A percentile compares a stretch with the other conserved stretches of the same genome.
Evolutionary conservation across 2,113 vertebrate species (phyloP).

Genomic region (Nymphicus hollandicus): DNA sequence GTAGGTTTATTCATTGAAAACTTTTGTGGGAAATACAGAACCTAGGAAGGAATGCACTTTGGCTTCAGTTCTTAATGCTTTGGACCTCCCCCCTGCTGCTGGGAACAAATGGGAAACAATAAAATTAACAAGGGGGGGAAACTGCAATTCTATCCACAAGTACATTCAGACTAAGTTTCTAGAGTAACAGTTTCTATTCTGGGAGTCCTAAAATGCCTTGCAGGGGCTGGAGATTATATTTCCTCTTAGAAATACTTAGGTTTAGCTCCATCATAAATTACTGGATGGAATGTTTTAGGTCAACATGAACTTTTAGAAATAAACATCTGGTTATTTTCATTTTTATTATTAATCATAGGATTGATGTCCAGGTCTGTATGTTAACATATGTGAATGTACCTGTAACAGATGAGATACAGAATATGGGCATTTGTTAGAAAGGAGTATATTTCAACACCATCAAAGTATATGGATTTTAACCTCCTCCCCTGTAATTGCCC

Average conservation of each 20-base stretch:
- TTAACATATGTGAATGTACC: background rate
- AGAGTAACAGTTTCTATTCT: slow-evolving; percentile 57
- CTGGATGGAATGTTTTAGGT: slow-evolving; percentile 62
- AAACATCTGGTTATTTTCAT: slow-evolving; percentile 68
- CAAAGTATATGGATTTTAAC: background rate
- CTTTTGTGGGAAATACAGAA: background rate
- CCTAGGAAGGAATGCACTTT: background rate
- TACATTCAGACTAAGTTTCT: background rate
- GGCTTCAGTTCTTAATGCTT: background rate
- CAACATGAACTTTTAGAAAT: slow-evolving; percentile 54
- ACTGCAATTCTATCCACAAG: background rate
- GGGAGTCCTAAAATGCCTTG: slow-evolving; percentile 43
- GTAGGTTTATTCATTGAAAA: background rate
- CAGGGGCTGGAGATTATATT: slow-evolving; percentile 56
- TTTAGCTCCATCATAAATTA: slow-evolving; percentile 62
- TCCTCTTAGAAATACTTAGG: slow-evolving; percentile 57
- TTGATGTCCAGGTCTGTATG: slow-evolving; percentile 18
- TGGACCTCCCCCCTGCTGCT: background rate
- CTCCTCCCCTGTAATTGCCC: slow-evolving; percentile 4
- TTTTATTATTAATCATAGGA: slow-evolving; percentile 45
- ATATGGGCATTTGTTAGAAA: slow-evolving; percentile 40
- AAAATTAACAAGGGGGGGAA: slow-evolving; percentile 12
- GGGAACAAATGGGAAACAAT: slow-evolving; percentile 46
- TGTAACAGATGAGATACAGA: slow-evolving; percentile 52
- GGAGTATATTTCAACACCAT: slow-evolving; percentile 37